Percentiles rank a stretch among this genome's conserved stretches.
These are phyloP conservation scores for Drosophila anceps DNA, from an alignment of 2,888 invertebrate species.

Conservation along the genomic window DNA sequence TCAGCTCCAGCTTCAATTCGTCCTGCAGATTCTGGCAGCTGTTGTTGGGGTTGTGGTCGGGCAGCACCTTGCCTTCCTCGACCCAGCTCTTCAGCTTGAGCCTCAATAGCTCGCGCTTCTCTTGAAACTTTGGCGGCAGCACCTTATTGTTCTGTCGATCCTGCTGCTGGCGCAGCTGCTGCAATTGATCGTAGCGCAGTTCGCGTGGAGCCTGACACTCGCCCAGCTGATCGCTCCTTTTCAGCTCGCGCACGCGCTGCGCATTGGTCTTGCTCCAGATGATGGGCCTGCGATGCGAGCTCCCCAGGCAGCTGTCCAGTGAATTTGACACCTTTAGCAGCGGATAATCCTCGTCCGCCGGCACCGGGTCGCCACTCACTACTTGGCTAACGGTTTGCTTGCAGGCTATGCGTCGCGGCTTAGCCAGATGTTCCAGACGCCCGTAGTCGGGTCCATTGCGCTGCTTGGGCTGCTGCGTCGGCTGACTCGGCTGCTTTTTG, in stretches of 20 bases:
- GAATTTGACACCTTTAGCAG: not conserved
- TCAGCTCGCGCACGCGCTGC: conserved; percentile 21
- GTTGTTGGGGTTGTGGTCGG: not conserved
- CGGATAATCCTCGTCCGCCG: not conserved
- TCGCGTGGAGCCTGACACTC: not conserved
- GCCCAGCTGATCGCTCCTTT: not conserved
- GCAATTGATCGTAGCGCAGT: conserved; percentile 26
- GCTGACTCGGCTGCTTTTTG: not conserved
- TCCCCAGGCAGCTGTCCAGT: not conserved
- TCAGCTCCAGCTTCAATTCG: not conserved
- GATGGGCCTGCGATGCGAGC: not conserved
- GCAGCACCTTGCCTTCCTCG: conserved; percentile 25
- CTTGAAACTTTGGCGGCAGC: conserved; percentile 22
- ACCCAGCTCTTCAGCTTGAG: conserved; percentile 33
- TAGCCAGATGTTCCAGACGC: conserved; percentile 39
- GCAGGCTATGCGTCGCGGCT: conserved; percentile 32
- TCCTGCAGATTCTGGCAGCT: not conserved
- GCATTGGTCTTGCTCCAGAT: conserved; percentile 33
- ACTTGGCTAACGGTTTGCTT: not conserved
- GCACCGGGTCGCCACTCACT: not conserved
- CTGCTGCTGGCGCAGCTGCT: conserved; percentile 36
- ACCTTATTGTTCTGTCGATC: conserved; percentile 23
- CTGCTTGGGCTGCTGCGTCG: not conserved
- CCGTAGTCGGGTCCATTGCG: conserved; percentile 33
- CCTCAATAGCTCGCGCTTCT: conserved; percentile 29